A percentile compares a stretch with the other conserved stretches of the same genome.
Evolutionary conservation across 2,797 vertebrate species (phyloP).

Genomic region (Capromys pilorides): DNA sequence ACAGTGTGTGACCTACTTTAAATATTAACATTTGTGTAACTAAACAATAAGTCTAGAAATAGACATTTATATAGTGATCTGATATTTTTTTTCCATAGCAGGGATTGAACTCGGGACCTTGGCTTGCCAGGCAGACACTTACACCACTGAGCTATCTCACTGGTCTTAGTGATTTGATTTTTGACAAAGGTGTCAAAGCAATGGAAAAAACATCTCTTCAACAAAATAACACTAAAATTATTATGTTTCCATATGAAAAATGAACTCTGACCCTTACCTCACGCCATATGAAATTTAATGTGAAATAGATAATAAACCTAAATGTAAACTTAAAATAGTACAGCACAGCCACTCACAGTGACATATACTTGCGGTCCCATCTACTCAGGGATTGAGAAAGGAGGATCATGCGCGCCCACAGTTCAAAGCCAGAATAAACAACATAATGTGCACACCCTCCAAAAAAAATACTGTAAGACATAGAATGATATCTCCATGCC

Average conservation of each 20-base stretch:
- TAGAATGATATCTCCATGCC: background rate
- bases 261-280: background rate
- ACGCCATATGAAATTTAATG: background rate
- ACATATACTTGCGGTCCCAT: background rate
- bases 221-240: background rate
- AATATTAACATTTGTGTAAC: background rate
- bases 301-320: background rate
- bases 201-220: background rate
- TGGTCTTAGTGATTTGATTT: background rate
- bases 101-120: too few relatives aligned
- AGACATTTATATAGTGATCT: background rate
- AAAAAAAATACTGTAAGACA: background rate
- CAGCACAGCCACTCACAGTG: background rate
- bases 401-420: background rate
- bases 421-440: background rate
- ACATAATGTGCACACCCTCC: background rate
- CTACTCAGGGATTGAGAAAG: background rate
- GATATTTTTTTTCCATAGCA: background rate
- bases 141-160: too few relatives aligned
- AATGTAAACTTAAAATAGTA: background rate
- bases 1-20: background rate
- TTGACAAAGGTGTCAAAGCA: background rate
- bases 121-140: too few relatives aligned
- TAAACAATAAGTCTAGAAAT: background rate
- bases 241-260: background rate